These are phyloP conservation scores for Peucedramus taeniatus DNA, from an alignment of 2,113 vertebrate genomes.

Conservation along the genomic window DNA sequence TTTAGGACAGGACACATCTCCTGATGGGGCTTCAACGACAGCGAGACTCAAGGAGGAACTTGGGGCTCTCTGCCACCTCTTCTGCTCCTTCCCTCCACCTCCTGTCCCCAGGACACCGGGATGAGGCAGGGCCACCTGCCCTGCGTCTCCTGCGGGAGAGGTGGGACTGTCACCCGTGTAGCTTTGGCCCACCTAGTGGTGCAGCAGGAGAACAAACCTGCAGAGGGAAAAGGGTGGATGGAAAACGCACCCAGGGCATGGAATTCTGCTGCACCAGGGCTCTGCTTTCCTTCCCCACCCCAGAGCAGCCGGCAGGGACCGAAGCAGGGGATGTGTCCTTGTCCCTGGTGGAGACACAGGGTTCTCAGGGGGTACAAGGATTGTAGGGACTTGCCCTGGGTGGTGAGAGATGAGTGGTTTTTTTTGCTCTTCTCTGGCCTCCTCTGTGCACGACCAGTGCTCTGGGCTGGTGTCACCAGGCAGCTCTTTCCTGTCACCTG, in stretches of 20 bases:
- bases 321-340: rapidly evolving
- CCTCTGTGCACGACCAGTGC: rapidly evolving
- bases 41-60: rapidly evolving
- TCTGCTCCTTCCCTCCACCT: background rate
- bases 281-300: background rate
- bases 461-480: background rate
- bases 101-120: background rate
- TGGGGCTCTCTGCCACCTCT: background rate
- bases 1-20: background rate
- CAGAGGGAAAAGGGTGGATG: rapidly evolving
- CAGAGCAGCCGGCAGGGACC: background rate
- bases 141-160: background rate
- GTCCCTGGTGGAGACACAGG: background rate
- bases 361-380: background rate
- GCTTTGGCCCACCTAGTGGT: slow-evolving; percentile 57
- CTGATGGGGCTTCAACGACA: rapidly evolving
- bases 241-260: background rate
- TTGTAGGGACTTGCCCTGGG: background rate
- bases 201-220: background rate
- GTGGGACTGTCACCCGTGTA: background rate
- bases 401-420: background rate
- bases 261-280: background rate
- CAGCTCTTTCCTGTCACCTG: background rate
- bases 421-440: background rate
- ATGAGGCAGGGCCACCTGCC: background rate